phyloP scores from a whole-genome alignment of 2,797 vertebrate genomes.

The Crenuchus spilurus region DNA sequence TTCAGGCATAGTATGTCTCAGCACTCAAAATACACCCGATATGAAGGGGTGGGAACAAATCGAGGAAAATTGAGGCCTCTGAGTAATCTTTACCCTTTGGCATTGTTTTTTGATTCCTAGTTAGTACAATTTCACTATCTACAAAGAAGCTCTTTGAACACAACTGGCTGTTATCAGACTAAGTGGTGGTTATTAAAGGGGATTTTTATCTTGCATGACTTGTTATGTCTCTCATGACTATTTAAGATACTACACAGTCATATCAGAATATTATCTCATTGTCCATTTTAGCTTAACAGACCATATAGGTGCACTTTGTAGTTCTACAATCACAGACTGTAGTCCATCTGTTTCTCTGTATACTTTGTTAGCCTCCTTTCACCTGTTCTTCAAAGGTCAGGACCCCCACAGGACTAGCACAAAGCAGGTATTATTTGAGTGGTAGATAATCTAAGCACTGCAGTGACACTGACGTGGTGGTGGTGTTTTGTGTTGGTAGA shows the following conservation, averaged over 20 bases:
- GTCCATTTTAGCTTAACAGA: no score
- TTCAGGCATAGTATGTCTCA: slow-evolving; percentile 25
- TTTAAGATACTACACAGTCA: slow-evolving; percentile 54
- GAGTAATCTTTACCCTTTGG: slow-evolving; percentile 72
- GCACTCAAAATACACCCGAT: slow-evolving; percentile 38
- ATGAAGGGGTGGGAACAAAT: slow-evolving; percentile 40
- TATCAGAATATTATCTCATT: no score
- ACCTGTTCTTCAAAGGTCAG: no score
- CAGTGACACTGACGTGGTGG: no score
- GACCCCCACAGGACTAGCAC: no score
- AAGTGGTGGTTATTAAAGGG: slow-evolving; percentile 70
- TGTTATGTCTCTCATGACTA: slow-evolving; percentile 63
- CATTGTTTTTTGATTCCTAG: slow-evolving; percentile 71
- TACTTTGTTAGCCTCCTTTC: no score
- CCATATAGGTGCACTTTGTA: no score
- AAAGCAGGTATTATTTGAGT: no score
- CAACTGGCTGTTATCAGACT: slow-evolving; percentile 78
- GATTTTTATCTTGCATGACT: slow-evolving; percentile 61
- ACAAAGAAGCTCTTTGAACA: slow-evolving; percentile 84
- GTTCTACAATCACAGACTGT: no score
- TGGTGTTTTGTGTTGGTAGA: no score
- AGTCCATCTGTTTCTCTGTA: no score
- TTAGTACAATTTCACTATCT: slow-evolving; percentile 76
- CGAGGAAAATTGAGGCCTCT: slow-evolving; percentile 54
- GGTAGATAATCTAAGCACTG: no score